These are phyloP conservation scores for Diogma glabrata DNA, from an alignment of 2,888 invertebrate species.

Conservation along the genomic window DNA sequence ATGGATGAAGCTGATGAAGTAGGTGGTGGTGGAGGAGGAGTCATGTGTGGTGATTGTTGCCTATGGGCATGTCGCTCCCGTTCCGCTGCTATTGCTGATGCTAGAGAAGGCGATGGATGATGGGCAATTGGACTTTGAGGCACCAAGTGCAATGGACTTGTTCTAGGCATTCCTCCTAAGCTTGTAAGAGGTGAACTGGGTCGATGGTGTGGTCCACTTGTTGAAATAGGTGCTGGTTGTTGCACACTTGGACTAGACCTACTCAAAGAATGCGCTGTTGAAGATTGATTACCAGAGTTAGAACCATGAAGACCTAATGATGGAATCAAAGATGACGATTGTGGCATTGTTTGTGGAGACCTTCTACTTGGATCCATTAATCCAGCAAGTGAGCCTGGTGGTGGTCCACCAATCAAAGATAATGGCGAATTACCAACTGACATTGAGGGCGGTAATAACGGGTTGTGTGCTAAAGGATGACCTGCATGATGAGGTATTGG, in stretches of 20 bases:
- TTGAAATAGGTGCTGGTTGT: constrained; percentile 21
- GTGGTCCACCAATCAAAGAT: constrained; percentile 27
- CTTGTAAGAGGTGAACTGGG: constrained; percentile 34
- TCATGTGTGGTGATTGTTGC: constrained; percentile 38
- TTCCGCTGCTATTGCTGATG: constrained; percentile 35
- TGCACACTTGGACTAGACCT: constrained; percentile 38
- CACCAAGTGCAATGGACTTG: constrained; percentile 37
- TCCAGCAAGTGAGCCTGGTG: constrained; percentile 19
- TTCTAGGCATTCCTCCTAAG: constrained; percentile 32
- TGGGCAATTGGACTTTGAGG: constrained; percentile 36
- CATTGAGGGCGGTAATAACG: constrained; percentile 30
- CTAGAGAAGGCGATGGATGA: constrained; percentile 36
- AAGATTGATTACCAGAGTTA: constrained; percentile 23
- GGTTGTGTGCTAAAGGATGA: constrained; percentile 20
- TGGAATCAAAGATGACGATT: neutral
- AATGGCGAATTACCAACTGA: constrained; percentile 26
- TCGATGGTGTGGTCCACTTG: constrained; percentile 28
- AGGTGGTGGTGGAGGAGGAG: constrained; percentile 37
- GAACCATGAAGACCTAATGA: constrained; percentile 19
- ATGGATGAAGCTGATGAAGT: constrained; percentile 36
- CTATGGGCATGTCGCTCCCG: constrained; percentile 35
- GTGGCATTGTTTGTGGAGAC: constrained; percentile 26
- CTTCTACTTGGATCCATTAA: constrained; percentile 26
- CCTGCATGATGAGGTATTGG: constrained; percentile 26
- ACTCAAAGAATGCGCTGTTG: constrained; percentile 25